A percentile compares a stretch with the other conserved stretches of the same genome.
These are phyloP conservation scores for Slavum lentiscoides DNA, from an alignment of 2,888 invertebrate genomes.

Conservation along the genomic window DNA sequence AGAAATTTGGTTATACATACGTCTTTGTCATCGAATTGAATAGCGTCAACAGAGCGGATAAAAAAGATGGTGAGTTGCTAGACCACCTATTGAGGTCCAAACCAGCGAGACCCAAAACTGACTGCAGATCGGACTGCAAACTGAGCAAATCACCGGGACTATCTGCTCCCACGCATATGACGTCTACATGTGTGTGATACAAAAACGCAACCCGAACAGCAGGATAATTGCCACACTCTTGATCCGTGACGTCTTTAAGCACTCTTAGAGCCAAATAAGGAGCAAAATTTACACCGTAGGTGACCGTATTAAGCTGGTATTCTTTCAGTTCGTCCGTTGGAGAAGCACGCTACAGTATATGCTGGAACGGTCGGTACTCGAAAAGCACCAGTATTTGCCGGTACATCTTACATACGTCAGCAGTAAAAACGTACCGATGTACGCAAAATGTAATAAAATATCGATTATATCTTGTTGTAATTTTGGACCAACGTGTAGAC, in stretches of 20 bases:
- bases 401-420: too few species aligned
- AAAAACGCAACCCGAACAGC: neutral
- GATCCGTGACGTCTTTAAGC: neutral
- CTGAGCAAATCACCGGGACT: neutral
- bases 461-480: constrained; percentile 58
- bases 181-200: neutral
- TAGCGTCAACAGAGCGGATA: neutral
- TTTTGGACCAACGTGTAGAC: constrained; percentile 57
- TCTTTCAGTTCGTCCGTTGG: too few species aligned
- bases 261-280: too few species aligned
- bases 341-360: too few species aligned
- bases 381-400: too few species aligned
- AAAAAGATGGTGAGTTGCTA: neutral
- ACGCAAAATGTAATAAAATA: constrained; percentile 57
- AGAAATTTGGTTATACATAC: neutral
- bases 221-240: neutral
- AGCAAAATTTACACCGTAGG: too few species aligned
- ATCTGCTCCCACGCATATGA: neutral
- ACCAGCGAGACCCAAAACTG: neutral
- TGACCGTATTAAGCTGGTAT: too few species aligned
- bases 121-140: neutral
- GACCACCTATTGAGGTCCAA: constrained; percentile 1
- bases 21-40: neutral
- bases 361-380: too few species aligned
- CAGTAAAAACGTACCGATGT: too few species aligned